Base-by-base conservation (phyloP, 2,888 invertebrate species). In the Spisula solida region DNA sequence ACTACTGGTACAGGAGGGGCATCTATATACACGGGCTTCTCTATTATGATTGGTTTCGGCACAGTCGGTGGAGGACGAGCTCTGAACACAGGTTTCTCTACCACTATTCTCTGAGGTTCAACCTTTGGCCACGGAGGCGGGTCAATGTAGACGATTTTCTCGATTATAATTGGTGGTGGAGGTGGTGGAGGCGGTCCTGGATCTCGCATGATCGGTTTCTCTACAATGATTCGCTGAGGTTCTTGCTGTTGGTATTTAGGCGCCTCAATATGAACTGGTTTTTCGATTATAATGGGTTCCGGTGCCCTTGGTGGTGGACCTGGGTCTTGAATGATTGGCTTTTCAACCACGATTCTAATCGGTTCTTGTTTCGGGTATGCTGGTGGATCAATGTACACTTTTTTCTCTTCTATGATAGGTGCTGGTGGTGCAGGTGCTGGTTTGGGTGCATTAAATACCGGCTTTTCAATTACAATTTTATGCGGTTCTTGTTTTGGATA, bases 21-120 rank as follows among this genome's bases (percentile, higher is more conserved):
- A 31, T 91, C 91, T n/a, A 91, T 78, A 29, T 88, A 86, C 10
- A 91, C 91, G 10, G 90, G 89, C 70, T 91, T 91, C 82, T 91
- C 90, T 31, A 91, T 87, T 0, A 91, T 90, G 18, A 90, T 82
- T 20, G 91, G 91, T 81, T 86, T 86, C 31, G 86, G 88, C 2
- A 70, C 51, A 6, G 78, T 56, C 0, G 89, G 91, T 12, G 90
- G 85, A n/a, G 88, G 88, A 10, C 90, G 86, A 16, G 86, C 85
- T 66, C 91, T 56, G 18, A 90, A 79, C 18, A 91, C 82, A 5
- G 90, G 89, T 78, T 88, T 91, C 51, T 91, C 91, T 12, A 91
- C 90, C 47, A 91, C 78, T 14, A 91, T 91, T 51, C 41, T 86
- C 80, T 90, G 89, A 10, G 88, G 91, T 66, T 88, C 90, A 47